A percentile compares a stretch with the other conserved stretches of the same genome.
Conservation (phyloP, 2,888 invertebrate genomes). For the Slavum lentiscoides region DNA sequence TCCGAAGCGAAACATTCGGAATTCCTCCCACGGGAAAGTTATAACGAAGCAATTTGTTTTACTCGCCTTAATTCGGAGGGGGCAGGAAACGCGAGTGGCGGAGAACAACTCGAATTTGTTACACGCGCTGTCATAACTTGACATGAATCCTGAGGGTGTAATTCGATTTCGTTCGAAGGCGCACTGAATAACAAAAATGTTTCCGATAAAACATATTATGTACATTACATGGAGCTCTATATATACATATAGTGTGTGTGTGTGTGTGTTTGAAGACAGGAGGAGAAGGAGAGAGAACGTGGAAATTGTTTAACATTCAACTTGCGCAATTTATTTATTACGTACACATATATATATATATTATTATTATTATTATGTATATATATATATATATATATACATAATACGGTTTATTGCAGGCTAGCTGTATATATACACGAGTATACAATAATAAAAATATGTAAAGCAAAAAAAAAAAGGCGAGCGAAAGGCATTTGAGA, state of each 20-base stretch:
- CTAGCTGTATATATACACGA: too few relatives aligned
- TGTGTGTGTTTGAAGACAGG: not conserved
- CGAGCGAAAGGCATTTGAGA: too few relatives aligned
- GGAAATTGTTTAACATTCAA: conserved; percentile 16
- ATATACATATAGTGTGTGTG: not conserved
- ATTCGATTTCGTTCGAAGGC: conserved; percentile 44
- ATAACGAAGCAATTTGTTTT: conserved; percentile 50
- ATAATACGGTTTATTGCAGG: not conserved
- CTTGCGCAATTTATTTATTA: conserved; percentile 19
- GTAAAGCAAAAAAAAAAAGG: too few relatives aligned
- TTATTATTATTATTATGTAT: too few relatives aligned
- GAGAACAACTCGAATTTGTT: conserved; percentile 45
- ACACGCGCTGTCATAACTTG: conserved; percentile 46
- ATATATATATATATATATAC: not conserved
- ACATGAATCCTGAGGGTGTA: conserved; percentile 47
- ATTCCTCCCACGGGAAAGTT: conserved; percentile 46
- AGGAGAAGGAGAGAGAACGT: not conserved
- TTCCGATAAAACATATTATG: conserved; percentile 31
- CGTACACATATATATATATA: too few relatives aligned
- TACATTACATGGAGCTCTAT: not conserved
- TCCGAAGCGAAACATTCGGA: conserved; percentile 29
- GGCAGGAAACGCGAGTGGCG: conserved; percentile 18
- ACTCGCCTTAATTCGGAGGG: conserved; percentile 31
- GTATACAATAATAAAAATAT: too few relatives aligned
- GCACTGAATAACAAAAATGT: conserved; percentile 43